Percentiles rank a stretch among this genome's conserved stretches.
phyloP scores from a whole-genome alignment of 2,797 vertebrate genomes.

The Phoeniculus purpureus region DNA sequence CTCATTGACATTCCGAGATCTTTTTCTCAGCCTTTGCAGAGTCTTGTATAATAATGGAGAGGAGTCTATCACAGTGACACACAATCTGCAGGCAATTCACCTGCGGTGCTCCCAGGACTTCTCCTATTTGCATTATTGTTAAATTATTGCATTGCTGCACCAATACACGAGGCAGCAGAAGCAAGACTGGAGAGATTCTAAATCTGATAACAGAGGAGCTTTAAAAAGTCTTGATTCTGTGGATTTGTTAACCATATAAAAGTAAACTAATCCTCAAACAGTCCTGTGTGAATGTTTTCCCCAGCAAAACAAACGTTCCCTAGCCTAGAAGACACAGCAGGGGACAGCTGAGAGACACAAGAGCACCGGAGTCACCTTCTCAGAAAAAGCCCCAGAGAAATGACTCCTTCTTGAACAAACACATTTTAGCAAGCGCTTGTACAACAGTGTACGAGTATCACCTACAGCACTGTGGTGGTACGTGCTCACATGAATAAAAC shows the following conservation, averaged over 20 bases:
- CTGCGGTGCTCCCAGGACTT: neutral
- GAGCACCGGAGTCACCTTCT: neutral
- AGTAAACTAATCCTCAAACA: neutral
- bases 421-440: neutral
- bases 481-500: neutral
- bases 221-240: neutral
- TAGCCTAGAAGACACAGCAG: neutral
- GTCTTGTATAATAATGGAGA: neutral
- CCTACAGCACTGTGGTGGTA: neutral
- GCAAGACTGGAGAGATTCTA: neutral
- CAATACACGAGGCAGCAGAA: neutral
- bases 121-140: neutral
- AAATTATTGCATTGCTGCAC: neutral
- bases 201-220: neutral
- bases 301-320: neutral
- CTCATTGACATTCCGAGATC: slow-evolving; percentile 21
- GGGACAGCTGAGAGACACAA: neutral
- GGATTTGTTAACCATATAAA: neutral
- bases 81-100: slow-evolving; percentile 8
- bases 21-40: slow-evolving; percentile 8
- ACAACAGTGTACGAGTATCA: neutral
- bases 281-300: neutral
- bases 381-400: neutral
- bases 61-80: slow-evolving; percentile 28
- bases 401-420: neutral